phyloP scores from a whole-genome alignment of 2,888 invertebrate genomes.

The Andrena praecox region DNA sequence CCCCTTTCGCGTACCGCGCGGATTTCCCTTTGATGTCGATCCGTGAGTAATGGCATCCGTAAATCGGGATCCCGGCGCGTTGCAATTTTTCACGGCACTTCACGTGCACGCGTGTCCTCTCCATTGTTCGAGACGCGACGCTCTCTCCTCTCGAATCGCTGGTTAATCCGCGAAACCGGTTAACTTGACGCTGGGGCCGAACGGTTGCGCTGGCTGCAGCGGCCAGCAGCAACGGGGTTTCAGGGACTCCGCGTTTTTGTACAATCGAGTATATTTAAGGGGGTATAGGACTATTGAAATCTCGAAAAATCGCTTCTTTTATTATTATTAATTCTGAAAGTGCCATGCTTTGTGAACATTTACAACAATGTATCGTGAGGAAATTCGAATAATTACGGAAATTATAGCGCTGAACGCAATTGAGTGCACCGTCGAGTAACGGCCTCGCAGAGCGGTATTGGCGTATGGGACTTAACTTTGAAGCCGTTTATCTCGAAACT shows the following conservation, averaged over 20 bases:
- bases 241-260: not conserved
- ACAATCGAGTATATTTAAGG: not conserved
- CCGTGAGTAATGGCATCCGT: constrained; percentile 40
- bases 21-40: constrained; percentile 59
- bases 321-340: too few relatives aligned
- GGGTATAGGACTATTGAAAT: too few relatives aligned
- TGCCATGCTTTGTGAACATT: too few relatives aligned
- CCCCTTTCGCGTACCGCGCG: constrained; percentile 41
- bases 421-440: too few relatives aligned
- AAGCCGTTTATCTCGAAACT: too few relatives aligned
- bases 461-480: too few relatives aligned
- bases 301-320: too few relatives aligned
- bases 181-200: not conserved
- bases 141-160: constrained; percentile 11
- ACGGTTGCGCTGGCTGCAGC: not conserved
- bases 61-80: constrained; percentile 18
- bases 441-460: too few relatives aligned
- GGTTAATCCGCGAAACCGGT: constrained; percentile 6
- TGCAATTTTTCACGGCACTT: constrained; percentile 49
- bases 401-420: too few relatives aligned
- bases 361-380: too few relatives aligned
- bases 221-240: not conserved
- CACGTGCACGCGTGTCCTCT: constrained; percentile 25
- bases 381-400: too few relatives aligned
- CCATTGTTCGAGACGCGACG: constrained; percentile 17